Evolutionary conservation across 1,140 invertebrate species (phyloP), one percentile per base, ranked within the genome.

Genomic region (Pseudobourletiella spinata): DNA sequence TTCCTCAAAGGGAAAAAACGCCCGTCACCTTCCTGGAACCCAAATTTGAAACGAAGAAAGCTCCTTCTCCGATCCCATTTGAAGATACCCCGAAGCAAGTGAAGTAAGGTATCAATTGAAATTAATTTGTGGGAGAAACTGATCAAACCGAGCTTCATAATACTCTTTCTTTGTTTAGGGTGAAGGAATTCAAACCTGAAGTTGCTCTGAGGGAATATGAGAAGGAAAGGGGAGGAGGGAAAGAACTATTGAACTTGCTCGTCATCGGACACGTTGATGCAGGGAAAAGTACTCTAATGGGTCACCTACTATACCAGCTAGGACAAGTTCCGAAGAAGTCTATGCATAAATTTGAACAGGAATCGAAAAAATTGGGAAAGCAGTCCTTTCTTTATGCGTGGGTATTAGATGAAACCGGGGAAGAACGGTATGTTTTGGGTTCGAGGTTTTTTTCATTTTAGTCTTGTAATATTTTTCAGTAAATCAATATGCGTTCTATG

Each of bases 191-290:
- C 30, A 69, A 65, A 59, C 46, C 59, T n/a, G 68, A 80, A 25
- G 76, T 78, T 60, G 74, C 74, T 43, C 57, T 74, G 25, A 74
- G 75, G 43, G 75, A 79, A 65, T 96, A 88, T 73, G 77, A 84
- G 57, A 85, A 83, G 71, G 85, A 91, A 73, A 79, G 89, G 64
- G 83, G 81, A 1, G 69, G 74, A 60, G 72, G 65, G 14, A 96
- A 97, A 71, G 86, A 89, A 51, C 84, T 92, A 69, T 79, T 98
- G 44, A 93, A 97, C 74, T 82, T 98, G 74, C 89, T 98, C 66
- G 91, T 97, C 1, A 91, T 96, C 71, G 97, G 97, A 44, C 96
- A 99, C 80, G 97, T 99, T 3, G 97, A 99, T 81, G 95, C 95
- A 63, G 97, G 97, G 0, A 99, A 99, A 78, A 96, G 92, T 72